phyloP scores from a whole-genome alignment of 2,113 vertebrate genomes.

The Cygnus buccinator region DNA sequence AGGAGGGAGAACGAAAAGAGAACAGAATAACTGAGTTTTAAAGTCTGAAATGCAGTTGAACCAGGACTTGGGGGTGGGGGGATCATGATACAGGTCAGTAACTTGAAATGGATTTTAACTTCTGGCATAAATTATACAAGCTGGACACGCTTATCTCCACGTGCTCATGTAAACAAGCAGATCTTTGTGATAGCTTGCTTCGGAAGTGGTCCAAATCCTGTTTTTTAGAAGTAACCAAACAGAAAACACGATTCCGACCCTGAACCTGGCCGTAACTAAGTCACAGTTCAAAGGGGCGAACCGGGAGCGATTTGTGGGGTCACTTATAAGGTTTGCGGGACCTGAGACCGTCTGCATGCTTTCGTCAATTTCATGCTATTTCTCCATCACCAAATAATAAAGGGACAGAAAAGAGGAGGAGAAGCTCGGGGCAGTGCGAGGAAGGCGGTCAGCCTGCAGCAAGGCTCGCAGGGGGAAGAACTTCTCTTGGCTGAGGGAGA shows the following conservation, averaged over 20 bases:
- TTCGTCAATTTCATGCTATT: not conserved
- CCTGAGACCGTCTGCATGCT: not conserved
- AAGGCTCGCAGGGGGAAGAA: not conserved
- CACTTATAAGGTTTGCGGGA: not conserved
- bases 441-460: not conserved
- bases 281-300: not conserved
- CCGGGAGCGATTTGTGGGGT: not conserved
- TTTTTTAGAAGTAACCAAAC: not conserved
- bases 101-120: not conserved
- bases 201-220: not conserved
- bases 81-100: not conserved
- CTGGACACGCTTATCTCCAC: not conserved
- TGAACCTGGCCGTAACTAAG: fast-evolving
- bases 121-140: not conserved
- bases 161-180: not conserved
- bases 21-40: not conserved
- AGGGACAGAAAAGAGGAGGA: not conserved
- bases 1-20: not conserved
- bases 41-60: not conserved
- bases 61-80: not conserved
- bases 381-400: not conserved
- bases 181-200: not conserved
- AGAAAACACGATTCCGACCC: not conserved
- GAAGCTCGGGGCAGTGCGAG: not conserved
- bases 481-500: not conserved